Conservation (phyloP, 2,888 invertebrate genomes). For the Amiota mariae region DNA sequence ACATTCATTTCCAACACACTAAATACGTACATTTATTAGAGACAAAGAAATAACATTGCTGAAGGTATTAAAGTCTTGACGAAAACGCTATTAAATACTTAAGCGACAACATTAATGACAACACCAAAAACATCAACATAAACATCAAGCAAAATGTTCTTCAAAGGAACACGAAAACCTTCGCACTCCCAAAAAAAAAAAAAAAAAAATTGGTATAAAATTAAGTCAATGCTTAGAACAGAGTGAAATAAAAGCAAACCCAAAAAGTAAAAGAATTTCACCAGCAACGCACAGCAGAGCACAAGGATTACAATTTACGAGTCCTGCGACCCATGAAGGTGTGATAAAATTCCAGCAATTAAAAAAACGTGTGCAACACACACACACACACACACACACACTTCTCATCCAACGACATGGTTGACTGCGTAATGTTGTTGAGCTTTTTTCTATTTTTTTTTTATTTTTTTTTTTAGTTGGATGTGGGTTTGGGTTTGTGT, state of each 20-base stretch:
- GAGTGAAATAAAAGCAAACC: constrained; percentile 7
- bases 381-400: constrained; percentile 12
- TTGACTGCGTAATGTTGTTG: too few species aligned
- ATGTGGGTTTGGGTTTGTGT: too few species aligned
- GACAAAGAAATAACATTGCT: constrained; percentile 44
- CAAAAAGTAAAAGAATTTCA: constrained; percentile 27
- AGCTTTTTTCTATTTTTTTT: too few species aligned
- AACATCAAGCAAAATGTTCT: constrained; percentile 29
- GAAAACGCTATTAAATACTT: constrained; percentile 68
- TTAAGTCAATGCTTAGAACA: constrained; percentile 5
- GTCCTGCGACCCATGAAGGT: constrained; percentile 62
- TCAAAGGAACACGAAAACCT: constrained; percentile 41
- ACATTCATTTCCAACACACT: neutral
- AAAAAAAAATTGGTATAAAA: too few species aligned
- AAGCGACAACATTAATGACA: constrained; percentile 66
- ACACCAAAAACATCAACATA: constrained; percentile 49
- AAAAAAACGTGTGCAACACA: constrained; percentile 62
- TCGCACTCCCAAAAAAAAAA: neutral
- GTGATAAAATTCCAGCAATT: constrained; percentile 67
- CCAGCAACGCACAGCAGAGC: constrained; percentile 13
- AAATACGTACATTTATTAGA: constrained; percentile 30
- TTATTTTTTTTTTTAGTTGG: too few species aligned
- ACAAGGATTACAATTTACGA: constrained; percentile 67
- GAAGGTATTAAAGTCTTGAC: constrained; percentile 67
- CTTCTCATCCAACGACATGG: neutral